phyloP scores from a whole-genome alignment of 2,888 invertebrate species.

The Pristionchus japonicus region DNA sequence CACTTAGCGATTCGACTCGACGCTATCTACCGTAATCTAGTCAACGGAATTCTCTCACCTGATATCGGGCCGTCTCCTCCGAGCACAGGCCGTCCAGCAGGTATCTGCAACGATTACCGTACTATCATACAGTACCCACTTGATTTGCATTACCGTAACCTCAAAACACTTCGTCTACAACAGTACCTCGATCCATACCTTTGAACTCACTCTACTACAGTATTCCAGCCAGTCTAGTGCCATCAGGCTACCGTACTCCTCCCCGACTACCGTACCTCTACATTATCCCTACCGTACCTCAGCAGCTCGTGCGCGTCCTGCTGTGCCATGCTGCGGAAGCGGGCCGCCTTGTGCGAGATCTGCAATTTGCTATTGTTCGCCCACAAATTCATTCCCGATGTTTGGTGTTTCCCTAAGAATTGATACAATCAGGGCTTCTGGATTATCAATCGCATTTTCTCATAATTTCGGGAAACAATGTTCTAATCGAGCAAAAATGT shows the following conservation, averaged over 20 bases:
- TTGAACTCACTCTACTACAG: too few relatives aligned
- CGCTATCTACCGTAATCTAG: not conserved
- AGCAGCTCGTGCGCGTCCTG: slow-evolving; percentile 97
- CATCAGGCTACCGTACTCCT: not conserved
- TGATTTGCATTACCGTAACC: too few relatives aligned
- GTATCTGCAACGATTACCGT: slow-evolving; percentile 77
- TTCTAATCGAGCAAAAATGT: too few relatives aligned
- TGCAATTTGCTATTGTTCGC: too few relatives aligned
- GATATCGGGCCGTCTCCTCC: slow-evolving; percentile 80
- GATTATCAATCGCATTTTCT: too few relatives aligned
- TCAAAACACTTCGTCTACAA: too few relatives aligned
- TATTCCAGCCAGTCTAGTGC: not conserved
- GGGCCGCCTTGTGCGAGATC: slow-evolving; percentile 78
- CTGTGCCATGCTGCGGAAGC: slow-evolving; percentile 93
- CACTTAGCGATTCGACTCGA: not conserved
- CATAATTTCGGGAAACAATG: too few relatives aligned
- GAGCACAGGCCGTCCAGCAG: slow-evolving; percentile 89
- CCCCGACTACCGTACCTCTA: not conserved
- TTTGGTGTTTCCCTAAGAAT: too few relatives aligned
- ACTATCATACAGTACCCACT: too few relatives aligned
- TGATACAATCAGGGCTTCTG: too few relatives aligned
- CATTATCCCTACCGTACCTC: slow-evolving; percentile 76
- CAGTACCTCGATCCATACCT: too few relatives aligned
- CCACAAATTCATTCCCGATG: too few relatives aligned
- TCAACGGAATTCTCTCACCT: slow-evolving; percentile 13